Base-by-base conservation (phyloP, 2,888 invertebrate species). In the Acronicta leporina region DNA sequence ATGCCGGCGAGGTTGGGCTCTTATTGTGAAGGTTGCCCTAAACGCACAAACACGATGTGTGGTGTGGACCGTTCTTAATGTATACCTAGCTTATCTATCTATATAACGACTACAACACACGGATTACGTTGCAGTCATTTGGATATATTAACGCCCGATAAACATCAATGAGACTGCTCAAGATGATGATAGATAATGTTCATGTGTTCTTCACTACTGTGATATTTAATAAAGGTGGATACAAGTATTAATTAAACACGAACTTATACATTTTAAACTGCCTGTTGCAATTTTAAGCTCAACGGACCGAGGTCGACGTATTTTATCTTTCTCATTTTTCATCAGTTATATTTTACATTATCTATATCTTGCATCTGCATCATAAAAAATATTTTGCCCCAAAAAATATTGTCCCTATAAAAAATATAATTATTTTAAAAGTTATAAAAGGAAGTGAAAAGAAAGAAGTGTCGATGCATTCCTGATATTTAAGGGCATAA, bases 1-100 rank as follows among this genome's bases (percentile, higher is more conserved):
- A 68, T 52, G 63, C 63, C 55, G 41, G 62, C 71, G 88, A 91
- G 92, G 92, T 90, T 89, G 91, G 90, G 92, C 84, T 73, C 81
- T 80, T 78, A 86, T 91, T 89, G 88, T 88, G 74, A 68, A 75
- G 77, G 79, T 71, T 77, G 81, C 82, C 80, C 82, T 81, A 83
- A 82, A 86, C 81, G 77, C 79, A 78, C 69, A 70, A 78, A 81
- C 81, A 79, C 80, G 76, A 52, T 62, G 43, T 68, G 53, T 63
- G 40, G 58, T 68, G 53, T 63, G 40, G 58, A 72, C 61, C 48
- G 50, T 46, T 71, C 54, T 69, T 74, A 71, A 78, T 75, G 73
- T 74, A 44, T 7, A 49, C 42, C 40, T 41, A 57, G 5, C 33
- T 16, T 40, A 60, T 62, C 74, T 72, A 75, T 80, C 75, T 68